Conservation (phyloP, 1,140 invertebrate species). For the Sitodiplosis mosellana region DNA sequence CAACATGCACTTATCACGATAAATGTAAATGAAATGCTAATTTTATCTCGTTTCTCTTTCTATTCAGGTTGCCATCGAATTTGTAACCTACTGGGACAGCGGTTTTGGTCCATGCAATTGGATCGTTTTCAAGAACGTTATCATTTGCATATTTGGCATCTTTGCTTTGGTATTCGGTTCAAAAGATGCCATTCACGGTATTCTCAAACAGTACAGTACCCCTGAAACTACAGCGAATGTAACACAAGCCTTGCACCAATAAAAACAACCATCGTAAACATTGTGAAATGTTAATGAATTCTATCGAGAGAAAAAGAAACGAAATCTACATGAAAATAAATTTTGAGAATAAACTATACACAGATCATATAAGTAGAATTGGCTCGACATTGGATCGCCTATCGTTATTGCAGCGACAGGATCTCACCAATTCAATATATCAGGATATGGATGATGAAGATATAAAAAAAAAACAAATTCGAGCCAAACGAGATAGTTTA, state of each 20-base stretch:
- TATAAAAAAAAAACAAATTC: no score
- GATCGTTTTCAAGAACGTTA: slow-evolving; percentile 59
- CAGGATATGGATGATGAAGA: no score
- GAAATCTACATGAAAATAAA: no score
- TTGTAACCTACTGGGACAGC: slow-evolving; percentile 57
- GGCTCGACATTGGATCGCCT: no score
- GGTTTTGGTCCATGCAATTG: slow-evolving; percentile 50
- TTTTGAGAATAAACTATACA: no score
- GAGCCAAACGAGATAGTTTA: no score
- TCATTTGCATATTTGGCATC: slow-evolving; percentile 51
- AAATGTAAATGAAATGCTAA: not conserved
- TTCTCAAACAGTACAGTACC: slow-evolving; percentile 28
- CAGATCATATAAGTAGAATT: no score
- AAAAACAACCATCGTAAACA: no score
- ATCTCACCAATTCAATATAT: no score
- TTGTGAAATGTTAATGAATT: no score
- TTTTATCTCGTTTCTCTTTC: not conserved
- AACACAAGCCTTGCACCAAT: not conserved
- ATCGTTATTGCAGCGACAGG: no score
- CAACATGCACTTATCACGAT: not conserved
- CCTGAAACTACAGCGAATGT: not conserved
- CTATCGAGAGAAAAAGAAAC: no score
- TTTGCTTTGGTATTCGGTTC: slow-evolving; percentile 65
- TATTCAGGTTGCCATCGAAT: slow-evolving; percentile 49
- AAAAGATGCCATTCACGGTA: slow-evolving; percentile 50